These are phyloP conservation scores for Trichomalopsis sarcophagae DNA, from an alignment of 1,140 invertebrate genomes.

Conservation along the genomic window DNA sequence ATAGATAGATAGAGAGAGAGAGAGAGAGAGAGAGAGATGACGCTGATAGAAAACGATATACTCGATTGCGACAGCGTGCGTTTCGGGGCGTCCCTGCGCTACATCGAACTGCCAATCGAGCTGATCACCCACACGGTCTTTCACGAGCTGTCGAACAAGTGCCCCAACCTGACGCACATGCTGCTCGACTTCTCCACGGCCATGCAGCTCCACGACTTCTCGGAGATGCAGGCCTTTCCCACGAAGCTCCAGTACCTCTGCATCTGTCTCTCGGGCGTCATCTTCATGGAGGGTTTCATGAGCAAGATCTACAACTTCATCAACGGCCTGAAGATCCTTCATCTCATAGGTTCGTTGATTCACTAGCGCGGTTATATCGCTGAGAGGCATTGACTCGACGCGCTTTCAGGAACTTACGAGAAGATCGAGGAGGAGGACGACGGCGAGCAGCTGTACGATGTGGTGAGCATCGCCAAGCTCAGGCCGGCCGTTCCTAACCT, in stretches of 20 bases:
- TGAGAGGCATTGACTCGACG: slow-evolving; percentile 33
- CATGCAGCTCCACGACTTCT: slow-evolving; percentile 99
- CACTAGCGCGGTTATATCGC: slow-evolving; percentile 16
- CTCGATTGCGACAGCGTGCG: slow-evolving; percentile 77
- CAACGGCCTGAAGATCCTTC: slow-evolving; percentile 98
- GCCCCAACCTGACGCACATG: slow-evolving; percentile 98
- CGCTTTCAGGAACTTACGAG: slow-evolving; percentile 93
- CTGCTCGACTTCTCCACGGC: slow-evolving; percentile 98
- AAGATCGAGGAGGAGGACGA: slow-evolving; percentile 99
- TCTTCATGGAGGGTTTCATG: slow-evolving; percentile 99
- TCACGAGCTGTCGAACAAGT: slow-evolving; percentile 97
- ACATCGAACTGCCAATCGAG: slow-evolving; percentile 98
- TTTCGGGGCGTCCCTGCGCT: slow-evolving; percentile 93
- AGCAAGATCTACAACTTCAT: slow-evolving; percentile 99
- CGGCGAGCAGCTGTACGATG: slow-evolving; percentile 97
- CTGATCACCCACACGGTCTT: slow-evolving; percentile 98
- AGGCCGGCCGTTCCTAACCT: slow-evolving; percentile 97
- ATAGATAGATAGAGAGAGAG: too few species aligned
- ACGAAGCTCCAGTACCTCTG: slow-evolving; percentile 98
- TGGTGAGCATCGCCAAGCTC: slow-evolving; percentile 98
- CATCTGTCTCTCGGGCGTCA: slow-evolving; percentile 98
- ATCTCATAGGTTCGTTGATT: slow-evolving; percentile 90
- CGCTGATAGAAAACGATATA: not conserved
- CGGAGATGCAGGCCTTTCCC: slow-evolving; percentile 98
- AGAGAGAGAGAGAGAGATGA: too few species aligned